A percentile compares a stretch with the other conserved stretches of the same genome.
phyloP scores from a whole-genome alignment of 2,113 vertebrate genomes.

The Otus sunia region DNA sequence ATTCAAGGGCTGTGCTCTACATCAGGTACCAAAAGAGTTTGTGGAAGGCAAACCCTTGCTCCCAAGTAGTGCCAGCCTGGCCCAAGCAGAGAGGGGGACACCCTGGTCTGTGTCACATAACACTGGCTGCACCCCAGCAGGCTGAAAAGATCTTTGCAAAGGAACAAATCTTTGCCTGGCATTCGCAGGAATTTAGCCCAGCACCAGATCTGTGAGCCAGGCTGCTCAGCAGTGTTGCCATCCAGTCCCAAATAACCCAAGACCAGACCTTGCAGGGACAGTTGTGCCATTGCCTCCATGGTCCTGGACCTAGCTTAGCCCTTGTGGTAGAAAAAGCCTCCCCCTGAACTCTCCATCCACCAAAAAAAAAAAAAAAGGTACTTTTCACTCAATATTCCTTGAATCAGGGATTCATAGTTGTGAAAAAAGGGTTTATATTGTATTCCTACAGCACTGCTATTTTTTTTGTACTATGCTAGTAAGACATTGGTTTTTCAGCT shows the following conservation, averaged over 20 bases:
- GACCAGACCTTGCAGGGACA: background rate
- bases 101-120: fast-evolving
- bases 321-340: background rate
- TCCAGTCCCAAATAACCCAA: background rate
- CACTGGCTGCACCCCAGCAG: background rate
- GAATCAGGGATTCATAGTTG: background rate
- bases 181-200: background rate
- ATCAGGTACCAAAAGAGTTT: background rate
- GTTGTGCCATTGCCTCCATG: background rate
- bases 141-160: background rate
- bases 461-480: background rate
- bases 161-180: background rate
- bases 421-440: background rate
- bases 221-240: background rate
- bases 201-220: background rate
- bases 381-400: background rate
- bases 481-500: background rate
- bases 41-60: background rate
- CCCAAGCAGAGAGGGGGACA: background rate
- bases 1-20: background rate
- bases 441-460: background rate
- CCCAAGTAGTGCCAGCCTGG: background rate
- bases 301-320: background rate
- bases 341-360: background rate
- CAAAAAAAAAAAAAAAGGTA: too few species aligned